Evolutionary conservation across 2,113 vertebrate species (phyloP).

Genomic region (Spea bombifrons): DNA sequence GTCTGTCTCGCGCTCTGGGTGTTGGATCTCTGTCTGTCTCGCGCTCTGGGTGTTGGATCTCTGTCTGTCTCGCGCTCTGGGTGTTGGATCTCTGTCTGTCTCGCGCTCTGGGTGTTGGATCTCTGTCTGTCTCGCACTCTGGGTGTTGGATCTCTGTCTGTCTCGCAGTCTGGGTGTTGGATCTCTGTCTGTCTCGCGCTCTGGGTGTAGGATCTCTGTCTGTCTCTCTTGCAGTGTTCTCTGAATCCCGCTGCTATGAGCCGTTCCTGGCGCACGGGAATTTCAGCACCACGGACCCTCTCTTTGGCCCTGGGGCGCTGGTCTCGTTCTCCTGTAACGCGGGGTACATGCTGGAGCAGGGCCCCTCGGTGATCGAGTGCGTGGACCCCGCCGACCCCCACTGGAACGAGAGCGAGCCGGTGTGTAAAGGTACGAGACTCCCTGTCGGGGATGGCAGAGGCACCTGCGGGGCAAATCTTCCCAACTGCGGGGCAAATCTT

Average conservation of each 20-base stretch:
- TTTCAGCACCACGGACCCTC: constrained; percentile 82
- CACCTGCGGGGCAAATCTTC: no score
- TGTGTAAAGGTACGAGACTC: constrained; percentile 75
- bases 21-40: background rate
- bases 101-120: background rate
- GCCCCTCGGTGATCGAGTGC: constrained; percentile 81
- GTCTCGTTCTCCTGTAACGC: constrained; percentile 82
- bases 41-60: background rate
- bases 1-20: background rate
- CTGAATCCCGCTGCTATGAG: constrained; percentile 86
- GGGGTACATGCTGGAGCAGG: constrained; percentile 86
- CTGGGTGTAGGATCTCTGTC: background rate
- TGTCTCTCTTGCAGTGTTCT: constrained; percentile 69
- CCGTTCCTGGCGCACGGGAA: constrained; percentile 88
- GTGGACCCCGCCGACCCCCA: constrained; percentile 81
- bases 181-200: background rate
- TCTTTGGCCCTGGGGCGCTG: constrained; percentile 76
- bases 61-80: background rate
- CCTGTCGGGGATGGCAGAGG: background rate
- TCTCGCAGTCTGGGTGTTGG: background rate
- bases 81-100: background rate
- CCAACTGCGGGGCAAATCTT: no score
- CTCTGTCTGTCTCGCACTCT: background rate
- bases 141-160: background rate
- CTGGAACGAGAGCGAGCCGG: constrained; percentile 89